Evolutionary conservation across 2,888 invertebrate genomes (phyloP).

Genomic region (Schrankia costaestrigalis): DNA sequence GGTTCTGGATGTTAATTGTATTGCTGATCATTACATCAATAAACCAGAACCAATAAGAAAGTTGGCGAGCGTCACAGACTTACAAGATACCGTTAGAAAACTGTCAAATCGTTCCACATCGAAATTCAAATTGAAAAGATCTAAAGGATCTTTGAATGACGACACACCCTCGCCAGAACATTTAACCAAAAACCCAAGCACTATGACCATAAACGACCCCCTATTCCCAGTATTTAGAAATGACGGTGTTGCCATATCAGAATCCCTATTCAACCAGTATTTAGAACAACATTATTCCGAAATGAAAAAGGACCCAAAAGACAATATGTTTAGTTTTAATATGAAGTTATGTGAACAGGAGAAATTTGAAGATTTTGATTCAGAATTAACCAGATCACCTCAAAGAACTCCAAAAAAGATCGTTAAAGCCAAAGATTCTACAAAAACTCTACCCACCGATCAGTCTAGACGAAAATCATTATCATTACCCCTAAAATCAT

Average conservation of each 20-base stretch:
- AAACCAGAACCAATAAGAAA: constrained; percentile 71
- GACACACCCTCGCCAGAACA: constrained; percentile 56
- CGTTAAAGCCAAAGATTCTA: constrained; percentile 57
- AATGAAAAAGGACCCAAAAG: constrained; percentile 69
- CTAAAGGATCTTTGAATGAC: constrained; percentile 47
- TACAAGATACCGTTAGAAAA: constrained; percentile 82
- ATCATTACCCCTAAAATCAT: constrained; percentile 86
- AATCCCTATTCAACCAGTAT: constrained; percentile 85
- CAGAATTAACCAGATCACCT: constrained; percentile 64
- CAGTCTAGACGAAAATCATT: constrained; percentile 80
- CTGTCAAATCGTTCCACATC: constrained; percentile 80
- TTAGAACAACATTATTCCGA: constrained; percentile 83
- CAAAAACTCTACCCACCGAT: constrained; percentile 52
- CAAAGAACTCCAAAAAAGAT: constrained; percentile 69
- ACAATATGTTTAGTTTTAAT: constrained; percentile 68
- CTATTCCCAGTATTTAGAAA: constrained; percentile 87
- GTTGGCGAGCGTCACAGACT: constrained; percentile 82
- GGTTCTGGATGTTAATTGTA: constrained; percentile 63
- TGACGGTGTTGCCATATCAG: constrained; percentile 86
- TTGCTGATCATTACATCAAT: constrained; percentile 73
- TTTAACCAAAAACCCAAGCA: constrained; percentile 65
- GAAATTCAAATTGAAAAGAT: constrained; percentile 71
- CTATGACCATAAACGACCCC: constrained; percentile 89
- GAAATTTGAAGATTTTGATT: constrained; percentile 75
- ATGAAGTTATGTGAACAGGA: constrained; percentile 62